Evolutionary conservation across 2,113 vertebrate species (phyloP).

Genomic region (Erythrolamprus reginae): DNA sequence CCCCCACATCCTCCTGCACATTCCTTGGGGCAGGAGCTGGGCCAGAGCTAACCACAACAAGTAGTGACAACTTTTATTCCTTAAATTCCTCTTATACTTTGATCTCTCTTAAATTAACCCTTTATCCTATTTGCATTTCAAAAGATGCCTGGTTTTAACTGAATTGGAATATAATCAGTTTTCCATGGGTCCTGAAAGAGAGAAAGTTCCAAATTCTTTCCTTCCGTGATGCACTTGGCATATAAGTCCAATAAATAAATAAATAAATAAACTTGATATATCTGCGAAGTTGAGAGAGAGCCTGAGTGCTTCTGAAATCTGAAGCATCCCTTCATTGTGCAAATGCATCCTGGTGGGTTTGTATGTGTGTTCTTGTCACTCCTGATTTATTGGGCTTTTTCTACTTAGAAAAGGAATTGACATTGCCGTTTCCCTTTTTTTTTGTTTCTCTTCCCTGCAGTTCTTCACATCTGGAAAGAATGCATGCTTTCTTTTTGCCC

Average conservation of each 20-base stretch:
- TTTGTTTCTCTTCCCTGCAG: slow-evolving; percentile 11
- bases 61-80: slow-evolving; percentile 1
- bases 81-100: slow-evolving; percentile 4
- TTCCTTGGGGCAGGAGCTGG: no score
- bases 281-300: slow-evolving; percentile 53
- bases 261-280: slow-evolving; percentile 54
- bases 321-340: slow-evolving; percentile 62
- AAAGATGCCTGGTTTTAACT: slow-evolving; percentile 39
- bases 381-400: slow-evolving; percentile 65
- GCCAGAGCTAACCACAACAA: no score
- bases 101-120: slow-evolving; percentile 28
- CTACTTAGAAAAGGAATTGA: slow-evolving; percentile 52
- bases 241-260: no score
- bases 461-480: slow-evolving; percentile 7
- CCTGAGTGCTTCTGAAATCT: slow-evolving; percentile 53
- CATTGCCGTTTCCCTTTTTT: slow-evolving; percentile 58
- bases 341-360: slow-evolving; percentile 65
- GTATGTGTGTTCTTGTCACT: slow-evolving; percentile 65
- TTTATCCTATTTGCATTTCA: slow-evolving; percentile 41
- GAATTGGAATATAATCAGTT: slow-evolving; percentile 46
- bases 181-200: slow-evolving; percentile 54
- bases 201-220: slow-evolving; percentile 46
- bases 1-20: no score
- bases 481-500: background rate
- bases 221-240: slow-evolving; percentile 6